Percentiles rank a stretch among this genome's conserved stretches.
Conservation (phyloP, 2,888 invertebrate species). For the Agrotis ipsilon region DNA sequence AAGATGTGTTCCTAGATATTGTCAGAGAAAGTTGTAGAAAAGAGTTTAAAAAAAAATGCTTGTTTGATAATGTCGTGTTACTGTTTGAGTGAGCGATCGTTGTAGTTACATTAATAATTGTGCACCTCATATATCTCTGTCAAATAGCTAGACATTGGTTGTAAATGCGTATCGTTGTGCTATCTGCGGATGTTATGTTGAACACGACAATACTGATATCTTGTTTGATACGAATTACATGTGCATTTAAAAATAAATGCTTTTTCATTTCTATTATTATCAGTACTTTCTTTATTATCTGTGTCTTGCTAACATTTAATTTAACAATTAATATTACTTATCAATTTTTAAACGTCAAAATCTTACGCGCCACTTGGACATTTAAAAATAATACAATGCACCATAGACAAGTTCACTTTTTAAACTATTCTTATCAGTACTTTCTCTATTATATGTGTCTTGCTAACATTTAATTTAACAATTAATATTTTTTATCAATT, state of each 20-base stretch:
- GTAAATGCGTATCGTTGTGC: slow-evolving; percentile 25
- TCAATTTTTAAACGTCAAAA: not conserved
- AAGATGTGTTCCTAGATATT: slow-evolving; percentile 61
- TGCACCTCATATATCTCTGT: slow-evolving; percentile 43
- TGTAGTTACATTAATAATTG: slow-evolving; percentile 22
- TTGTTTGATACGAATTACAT: slow-evolving; percentile 17
- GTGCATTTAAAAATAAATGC: not conserved
- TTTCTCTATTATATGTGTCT: not conserved
- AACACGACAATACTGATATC: slow-evolving; percentile 26
- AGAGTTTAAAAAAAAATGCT: slow-evolving; percentile 30
- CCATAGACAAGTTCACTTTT: slow-evolving; percentile 58
- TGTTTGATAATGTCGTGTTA: slow-evolving; percentile 39
- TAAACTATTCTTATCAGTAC: too few relatives aligned
- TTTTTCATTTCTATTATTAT: not conserved
- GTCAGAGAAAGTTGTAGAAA: slow-evolving; percentile 50
- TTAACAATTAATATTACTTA: not conserved
- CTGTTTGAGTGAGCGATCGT: slow-evolving; percentile 52
- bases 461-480: not conserved
- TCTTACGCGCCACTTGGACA: slow-evolving; percentile 9
- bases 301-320: not conserved
- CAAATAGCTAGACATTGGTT: slow-evolving; percentile 37
- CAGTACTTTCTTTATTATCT: not conserved
- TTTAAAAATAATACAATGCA: slow-evolving; percentile 13
- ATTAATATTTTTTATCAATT: not conserved
- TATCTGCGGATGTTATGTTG: slow-evolving; percentile 14